These are phyloP conservation scores for Ostrea edulis DNA, from an alignment of 1,140 invertebrate species.

Conservation along the genomic window DNA sequence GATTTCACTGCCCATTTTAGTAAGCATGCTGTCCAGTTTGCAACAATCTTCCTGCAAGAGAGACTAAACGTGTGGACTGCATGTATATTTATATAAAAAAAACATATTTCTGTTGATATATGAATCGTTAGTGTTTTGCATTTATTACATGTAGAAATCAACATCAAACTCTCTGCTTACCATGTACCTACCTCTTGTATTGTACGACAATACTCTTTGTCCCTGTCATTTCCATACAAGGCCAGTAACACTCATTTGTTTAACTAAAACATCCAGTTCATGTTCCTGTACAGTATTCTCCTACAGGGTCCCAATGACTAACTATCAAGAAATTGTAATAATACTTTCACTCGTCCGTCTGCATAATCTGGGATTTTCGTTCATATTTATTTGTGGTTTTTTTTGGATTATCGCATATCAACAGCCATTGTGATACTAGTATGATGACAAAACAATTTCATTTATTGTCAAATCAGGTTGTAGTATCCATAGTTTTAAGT, in stretches of 20 bases:
- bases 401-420: not conserved
- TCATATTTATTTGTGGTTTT: not conserved
- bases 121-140: not conserved
- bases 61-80: not conserved
- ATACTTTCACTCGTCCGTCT: not conserved
- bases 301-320: not conserved
- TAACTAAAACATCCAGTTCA: not conserved
- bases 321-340: not conserved
- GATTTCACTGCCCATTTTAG: not conserved
- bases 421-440: not conserved
- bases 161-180: not conserved
- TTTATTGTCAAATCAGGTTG: too few relatives aligned
- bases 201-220: constrained; percentile 23
- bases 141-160: not conserved
- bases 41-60: not conserved
- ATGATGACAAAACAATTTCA: too few relatives aligned
- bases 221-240: not conserved
- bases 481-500: too few relatives aligned
- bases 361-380: not conserved
- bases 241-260: not conserved
- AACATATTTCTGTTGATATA: not conserved
- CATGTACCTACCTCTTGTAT: constrained; percentile 24
- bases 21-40: not conserved
- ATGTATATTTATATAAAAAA: not conserved
- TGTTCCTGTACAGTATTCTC: not conserved